Evolutionary conservation across 2,113 vertebrate genomes (phyloP).

Genomic region (Dissostichus mawsoni): DNA sequence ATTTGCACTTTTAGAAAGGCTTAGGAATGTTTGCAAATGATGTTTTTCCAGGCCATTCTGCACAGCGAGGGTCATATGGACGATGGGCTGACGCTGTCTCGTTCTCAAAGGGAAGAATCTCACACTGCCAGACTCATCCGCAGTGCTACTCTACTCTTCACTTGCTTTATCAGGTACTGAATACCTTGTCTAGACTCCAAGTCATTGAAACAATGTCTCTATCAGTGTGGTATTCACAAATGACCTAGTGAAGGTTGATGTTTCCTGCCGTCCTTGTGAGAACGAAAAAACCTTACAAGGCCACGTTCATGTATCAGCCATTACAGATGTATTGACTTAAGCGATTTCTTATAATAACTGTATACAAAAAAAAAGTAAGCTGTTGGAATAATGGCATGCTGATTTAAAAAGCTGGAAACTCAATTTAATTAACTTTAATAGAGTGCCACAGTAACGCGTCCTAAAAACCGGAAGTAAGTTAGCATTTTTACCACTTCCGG

Average conservation of each 20-base stretch:
- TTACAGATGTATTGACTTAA: neutral
- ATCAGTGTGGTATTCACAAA: neutral
- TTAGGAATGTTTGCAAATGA: neutral
- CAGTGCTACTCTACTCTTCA: conserved; percentile 91
- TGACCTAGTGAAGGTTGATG: neutral
- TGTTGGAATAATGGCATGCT: too few species aligned
- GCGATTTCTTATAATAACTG: neutral
- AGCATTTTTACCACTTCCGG: too few species aligned
- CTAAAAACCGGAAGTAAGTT: too few species aligned
- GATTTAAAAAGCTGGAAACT: neutral
- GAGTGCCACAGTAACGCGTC: too few species aligned
- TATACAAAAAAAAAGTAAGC: too few species aligned
- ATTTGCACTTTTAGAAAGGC: neutral
- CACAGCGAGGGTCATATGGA: conserved; percentile 98
- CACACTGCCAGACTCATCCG: conserved; percentile 92
- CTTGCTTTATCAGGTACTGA: conserved; percentile 90
- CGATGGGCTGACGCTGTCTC: conserved; percentile 93
- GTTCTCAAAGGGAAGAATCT: conserved; percentile 93
- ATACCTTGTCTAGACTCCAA: conserved; percentile 1
- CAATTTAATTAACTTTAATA: too few species aligned
- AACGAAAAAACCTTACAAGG: too few species aligned
- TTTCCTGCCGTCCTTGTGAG: neutral
- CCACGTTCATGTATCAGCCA: too few species aligned
- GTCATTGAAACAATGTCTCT: neutral
- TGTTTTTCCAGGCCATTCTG: conserved; percentile 89